Conservation (phyloP, 2,113 vertebrate genomes). For the Saccopteryx bilineata region DNA sequence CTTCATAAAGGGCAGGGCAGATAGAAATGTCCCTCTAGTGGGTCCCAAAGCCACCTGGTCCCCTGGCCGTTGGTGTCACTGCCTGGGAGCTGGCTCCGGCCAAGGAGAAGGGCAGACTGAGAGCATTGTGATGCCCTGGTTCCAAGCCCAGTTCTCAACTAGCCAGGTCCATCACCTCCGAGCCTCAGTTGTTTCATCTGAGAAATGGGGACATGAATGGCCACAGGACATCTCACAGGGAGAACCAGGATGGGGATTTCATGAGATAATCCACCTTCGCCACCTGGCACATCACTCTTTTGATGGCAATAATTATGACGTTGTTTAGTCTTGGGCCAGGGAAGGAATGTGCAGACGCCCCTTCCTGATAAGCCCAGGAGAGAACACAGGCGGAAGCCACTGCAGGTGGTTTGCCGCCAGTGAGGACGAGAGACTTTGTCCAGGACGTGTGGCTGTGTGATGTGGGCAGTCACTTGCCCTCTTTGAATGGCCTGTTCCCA, state of each 20-base stretch:
- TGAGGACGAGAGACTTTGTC: neutral
- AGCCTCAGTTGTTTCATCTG: neutral
- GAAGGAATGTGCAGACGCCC: neutral
- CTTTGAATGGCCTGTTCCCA: neutral
- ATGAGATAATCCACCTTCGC: accelerated
- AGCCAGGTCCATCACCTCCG: accelerated
- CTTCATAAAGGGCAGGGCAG: slow-evolving; percentile 48
- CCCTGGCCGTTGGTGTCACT: accelerated
- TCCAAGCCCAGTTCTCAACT: neutral
- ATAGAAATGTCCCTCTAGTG: slow-evolving; percentile 36
- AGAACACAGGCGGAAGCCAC: neutral
- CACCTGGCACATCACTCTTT: accelerated
- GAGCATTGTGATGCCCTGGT: accelerated
- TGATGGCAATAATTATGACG: accelerated
- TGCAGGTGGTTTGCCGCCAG: accelerated
- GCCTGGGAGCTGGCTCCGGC: neutral
- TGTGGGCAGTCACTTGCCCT: neutral
- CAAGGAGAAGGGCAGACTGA: neutral
- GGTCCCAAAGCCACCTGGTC: neutral
- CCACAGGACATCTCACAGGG: accelerated
- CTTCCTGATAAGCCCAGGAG: accelerated
- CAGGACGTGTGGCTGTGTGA: neutral
- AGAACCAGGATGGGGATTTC: neutral
- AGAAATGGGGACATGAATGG: accelerated
- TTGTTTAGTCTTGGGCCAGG: neutral